Evolutionary conservation across 2,888 invertebrate genomes (phyloP).

Genomic region (Eupithecia vulgata): DNA sequence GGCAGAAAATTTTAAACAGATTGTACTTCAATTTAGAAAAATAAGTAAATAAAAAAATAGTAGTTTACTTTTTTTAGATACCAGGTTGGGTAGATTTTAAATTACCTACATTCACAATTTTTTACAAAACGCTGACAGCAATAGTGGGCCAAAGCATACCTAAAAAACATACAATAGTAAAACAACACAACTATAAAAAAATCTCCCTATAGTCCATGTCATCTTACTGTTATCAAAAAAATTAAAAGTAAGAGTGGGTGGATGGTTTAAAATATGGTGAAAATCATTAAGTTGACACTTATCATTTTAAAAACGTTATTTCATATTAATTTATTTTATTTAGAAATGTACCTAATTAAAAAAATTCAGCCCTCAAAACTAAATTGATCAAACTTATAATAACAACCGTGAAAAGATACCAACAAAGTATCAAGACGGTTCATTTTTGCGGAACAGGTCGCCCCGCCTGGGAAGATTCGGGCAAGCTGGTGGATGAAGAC

Average conservation of each 20-base stretch:
- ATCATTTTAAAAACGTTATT: not conserved
- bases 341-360: not conserved
- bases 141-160: not conserved
- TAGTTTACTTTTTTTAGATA: too few relatives aligned
- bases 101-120: not conserved
- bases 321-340: not conserved
- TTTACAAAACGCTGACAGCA: not conserved
- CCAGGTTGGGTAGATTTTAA: not conserved
- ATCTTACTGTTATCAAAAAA: too few relatives aligned
- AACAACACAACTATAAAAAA: not conserved
- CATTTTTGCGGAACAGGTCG: slow-evolving; percentile 21
- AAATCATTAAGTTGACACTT: not conserved
- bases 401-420: not conserved
- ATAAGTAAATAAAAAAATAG: too few relatives aligned
- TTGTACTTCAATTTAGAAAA: too few relatives aligned
- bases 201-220: not conserved
- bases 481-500: slow-evolving; percentile 63
- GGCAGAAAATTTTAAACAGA: too few relatives aligned
- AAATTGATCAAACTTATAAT: too few relatives aligned
- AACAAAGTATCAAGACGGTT: slow-evolving; percentile 42
- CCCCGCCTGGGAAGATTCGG: slow-evolving; percentile 42
- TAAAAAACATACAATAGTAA: too few relatives aligned
- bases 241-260: not conserved
- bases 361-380: not conserved
- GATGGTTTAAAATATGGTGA: not conserved